Evolutionary conservation across 2,797 vertebrate genomes (phyloP).

Genomic region (Myioborus melanocephalus): DNA sequence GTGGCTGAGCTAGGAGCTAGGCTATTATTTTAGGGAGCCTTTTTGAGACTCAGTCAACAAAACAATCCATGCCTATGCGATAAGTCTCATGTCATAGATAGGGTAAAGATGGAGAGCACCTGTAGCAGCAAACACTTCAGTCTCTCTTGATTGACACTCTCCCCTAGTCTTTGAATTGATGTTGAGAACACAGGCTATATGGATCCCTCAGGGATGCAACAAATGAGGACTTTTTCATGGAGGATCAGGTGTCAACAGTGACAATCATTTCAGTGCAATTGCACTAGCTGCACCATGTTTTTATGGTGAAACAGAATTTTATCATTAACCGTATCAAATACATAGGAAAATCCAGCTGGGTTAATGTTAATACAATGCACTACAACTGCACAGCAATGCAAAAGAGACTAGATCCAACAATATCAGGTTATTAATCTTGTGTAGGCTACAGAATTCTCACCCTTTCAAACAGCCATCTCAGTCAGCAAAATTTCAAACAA

Average conservation of each 20-base stretch:
- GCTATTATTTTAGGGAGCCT: background rate
- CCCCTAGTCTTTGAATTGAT: constrained; percentile 40
- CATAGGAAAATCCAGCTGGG: constrained; percentile 52
- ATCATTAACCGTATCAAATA: constrained; percentile 53
- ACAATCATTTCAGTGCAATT: constrained; percentile 49
- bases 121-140: constrained; percentile 13
- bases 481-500: background rate
- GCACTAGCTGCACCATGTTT: constrained; percentile 37
- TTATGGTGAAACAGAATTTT: constrained; percentile 59
- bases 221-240: constrained; percentile 41
- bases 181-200: background rate
- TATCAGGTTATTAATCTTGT: background rate
- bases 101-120: constrained; percentile 30
- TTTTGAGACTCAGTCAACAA: background rate
- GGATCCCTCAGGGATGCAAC: constrained; percentile 36
- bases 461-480: background rate
- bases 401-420: background rate
- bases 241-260: constrained; percentile 64
- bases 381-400: background rate
- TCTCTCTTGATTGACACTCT: constrained; percentile 20
- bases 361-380: constrained; percentile 30
- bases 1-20: background rate
- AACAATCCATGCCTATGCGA: background rate
- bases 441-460: background rate
- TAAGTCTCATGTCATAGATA: background rate